Evolutionary conservation across 1,140 invertebrate genomes (phyloP), one percentile per base, ranked within the genome.

Genomic region (Drosophila equinoxialis): DNA sequence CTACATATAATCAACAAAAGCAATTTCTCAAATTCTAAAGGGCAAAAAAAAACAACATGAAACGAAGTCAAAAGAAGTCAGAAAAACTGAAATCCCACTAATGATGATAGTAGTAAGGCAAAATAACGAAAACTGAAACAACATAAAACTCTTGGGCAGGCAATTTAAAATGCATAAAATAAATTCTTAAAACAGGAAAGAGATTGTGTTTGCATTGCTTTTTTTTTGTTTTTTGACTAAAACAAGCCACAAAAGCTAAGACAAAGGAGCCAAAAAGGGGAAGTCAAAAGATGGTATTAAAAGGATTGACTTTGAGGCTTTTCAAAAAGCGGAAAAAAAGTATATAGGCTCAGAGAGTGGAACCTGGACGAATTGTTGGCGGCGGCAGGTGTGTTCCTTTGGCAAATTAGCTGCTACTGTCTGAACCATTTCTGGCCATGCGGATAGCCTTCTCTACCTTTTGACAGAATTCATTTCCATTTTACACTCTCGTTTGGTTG

Each of bases 401-500:
- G 81, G 65, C 71, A 81, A 85, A 86, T 86, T 87, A 85, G 82
- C 75, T 68, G 81, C 81, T 87, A 85, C 83, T 77, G 77, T 58
- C 73, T 63, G 61, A 13, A 48, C 58, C 33, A 58, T 26, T 67
- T 60, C 70, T 63, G 37, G 42, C 30, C 33, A 17, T 64, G 17
- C 35, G 35, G 20, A 71, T 39, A 60, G 30, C 55, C 59, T 70
- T 30, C 51, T 48, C 55, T 64, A 20, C 48, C 42, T 74, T 37
- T 48, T 71, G 33, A 30, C 41, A 48, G 23, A 60, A 13, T 35
- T 65, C 71, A 70, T 77, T 77, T 77, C 68, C 74, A 71, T 65
- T 71, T 71, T 48, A 42, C 41, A 62, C 30, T 59, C 33, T 26
- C 17, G n/a, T 4, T 39, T 39, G 37, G 37, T 11, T 39, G 37